Conservation (phyloP, 2,113 vertebrate genomes). For the Dipodomys stephensi region DNA sequence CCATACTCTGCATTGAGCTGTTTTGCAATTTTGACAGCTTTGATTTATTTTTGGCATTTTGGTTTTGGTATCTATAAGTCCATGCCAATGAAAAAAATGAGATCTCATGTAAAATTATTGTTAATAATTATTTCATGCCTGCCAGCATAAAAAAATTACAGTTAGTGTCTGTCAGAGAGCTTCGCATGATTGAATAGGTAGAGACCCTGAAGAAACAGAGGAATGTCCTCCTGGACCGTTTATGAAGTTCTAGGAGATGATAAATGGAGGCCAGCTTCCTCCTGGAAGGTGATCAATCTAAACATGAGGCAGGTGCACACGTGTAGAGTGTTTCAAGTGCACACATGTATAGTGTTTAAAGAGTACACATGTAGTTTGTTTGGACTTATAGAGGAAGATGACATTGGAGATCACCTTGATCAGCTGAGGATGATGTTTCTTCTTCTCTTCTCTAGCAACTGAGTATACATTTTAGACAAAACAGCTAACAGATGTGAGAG, state of each 20-base stretch:
- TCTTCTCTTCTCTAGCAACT: neutral
- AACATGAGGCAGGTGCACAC: too few species aligned
- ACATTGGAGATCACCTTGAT: neutral
- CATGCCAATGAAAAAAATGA: constrained; percentile 27
- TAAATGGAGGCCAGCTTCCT: neutral
- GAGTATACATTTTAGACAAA: neutral
- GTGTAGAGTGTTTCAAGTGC: too few species aligned
- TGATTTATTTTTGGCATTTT: neutral
- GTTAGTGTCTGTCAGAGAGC: neutral
- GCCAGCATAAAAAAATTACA: neutral
- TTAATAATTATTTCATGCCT: neutral
- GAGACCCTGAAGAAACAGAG: neutral
- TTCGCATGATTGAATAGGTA: neutral
- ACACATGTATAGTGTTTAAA: neutral
- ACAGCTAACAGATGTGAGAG: neutral
- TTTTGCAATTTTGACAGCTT: neutral
- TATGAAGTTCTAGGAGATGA: constrained; percentile 38
- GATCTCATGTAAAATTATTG: neutral
- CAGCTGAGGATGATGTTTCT: neutral
- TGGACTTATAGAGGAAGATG: neutral
- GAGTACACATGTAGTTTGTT: neutral
- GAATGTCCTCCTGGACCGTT: neutral
- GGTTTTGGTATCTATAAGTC: neutral
- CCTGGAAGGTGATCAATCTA: neutral
- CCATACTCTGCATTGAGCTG: neutral